Percentiles rank a stretch among this genome's conserved stretches.
phyloP scores from a whole-genome alignment of 1,140 invertebrate genomes.

The Bombus ignitus region DNA sequence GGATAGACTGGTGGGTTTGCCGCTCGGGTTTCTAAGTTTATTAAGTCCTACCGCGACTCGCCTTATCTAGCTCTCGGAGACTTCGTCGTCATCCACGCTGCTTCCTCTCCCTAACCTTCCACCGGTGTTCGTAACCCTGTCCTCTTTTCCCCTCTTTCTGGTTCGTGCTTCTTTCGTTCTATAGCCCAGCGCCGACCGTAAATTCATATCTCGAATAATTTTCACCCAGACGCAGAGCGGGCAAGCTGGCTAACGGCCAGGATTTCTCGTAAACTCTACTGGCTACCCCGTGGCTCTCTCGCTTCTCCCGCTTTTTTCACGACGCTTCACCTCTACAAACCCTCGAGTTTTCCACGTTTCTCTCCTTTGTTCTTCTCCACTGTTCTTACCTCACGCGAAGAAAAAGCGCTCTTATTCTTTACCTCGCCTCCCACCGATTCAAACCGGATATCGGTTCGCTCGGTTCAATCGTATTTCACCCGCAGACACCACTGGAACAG shows the following conservation, averaged over 20 bases:
- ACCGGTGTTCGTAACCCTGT: too few species aligned
- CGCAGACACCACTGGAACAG: constrained; percentile 54
- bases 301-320: constrained; percentile 47
- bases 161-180: constrained; percentile 56
- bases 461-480: constrained; percentile 56
- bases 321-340: neutral
- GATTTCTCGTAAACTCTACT: constrained; percentile 73
- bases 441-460: constrained; percentile 55
- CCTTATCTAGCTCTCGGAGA: constrained; percentile 68
- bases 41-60: constrained; percentile 74
- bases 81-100: constrained; percentile 46
- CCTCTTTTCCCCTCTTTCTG: constrained; percentile 25
- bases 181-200: constrained; percentile 66
- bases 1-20: constrained; percentile 55
- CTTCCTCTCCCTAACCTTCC: too few species aligned
- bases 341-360: neutral
- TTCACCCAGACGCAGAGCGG: constrained; percentile 59
- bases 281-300: constrained; percentile 37
- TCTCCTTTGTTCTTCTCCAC: neutral
- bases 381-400: constrained; percentile 41
- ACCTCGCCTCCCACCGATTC: constrained; percentile 53
- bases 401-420: constrained; percentile 60
- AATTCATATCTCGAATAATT: constrained; percentile 79
- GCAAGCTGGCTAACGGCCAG: constrained; percentile 76
- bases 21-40: constrained; percentile 72